Evolutionary conservation across 2,888 invertebrate species (phyloP), one percentile per base, ranked within the genome.

Genomic region (Helleia helle): DNA sequence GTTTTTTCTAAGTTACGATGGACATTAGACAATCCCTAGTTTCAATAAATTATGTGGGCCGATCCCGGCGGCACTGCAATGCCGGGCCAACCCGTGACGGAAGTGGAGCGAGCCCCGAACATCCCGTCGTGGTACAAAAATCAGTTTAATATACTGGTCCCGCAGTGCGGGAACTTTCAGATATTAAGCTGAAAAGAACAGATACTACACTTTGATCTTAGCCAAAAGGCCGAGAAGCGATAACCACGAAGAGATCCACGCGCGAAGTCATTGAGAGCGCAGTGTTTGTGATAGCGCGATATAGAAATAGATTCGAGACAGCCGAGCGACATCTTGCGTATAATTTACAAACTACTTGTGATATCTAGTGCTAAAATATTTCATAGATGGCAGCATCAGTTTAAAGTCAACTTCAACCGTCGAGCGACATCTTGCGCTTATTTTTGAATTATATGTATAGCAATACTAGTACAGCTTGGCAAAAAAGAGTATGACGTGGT

Each of bases 41-140:
- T n/a, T 1, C 17, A 17, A n/a, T 8, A 8, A n/a, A 38, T 42
- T 41, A 22, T 31, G 38, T 51, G 51, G 52, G 55, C 55, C 56
- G 51, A 55, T 58, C 55, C 55, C 58, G 53, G 56, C 58, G 55
- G 58, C 56, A 58, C 58, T 58, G 56, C 58, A 58, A 56, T 56
- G 56, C 58, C 56, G 55, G 55, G 56, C 53, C 55, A 52, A 56
- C 56, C 59, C 57, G 55, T 52, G 57, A 52, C 55, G 52, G 56
- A 55, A 58, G 58, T 56, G 59, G 55, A 59, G 58, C 59, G 55
- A 59, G 59, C 59, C 55, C 58, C 56, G 54, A 59, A 54, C 58
- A 54, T 58, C 58, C 56, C 54, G 47, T 52, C 56, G 46, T 9
- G 39, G 44, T 50, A 48, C 53, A 56, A 58, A 56, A 58, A 58